Evolutionary conservation across 2,888 invertebrate genomes (phyloP), one percentile per base, ranked within the genome.

Genomic region (Trachelus stipa): DNA sequence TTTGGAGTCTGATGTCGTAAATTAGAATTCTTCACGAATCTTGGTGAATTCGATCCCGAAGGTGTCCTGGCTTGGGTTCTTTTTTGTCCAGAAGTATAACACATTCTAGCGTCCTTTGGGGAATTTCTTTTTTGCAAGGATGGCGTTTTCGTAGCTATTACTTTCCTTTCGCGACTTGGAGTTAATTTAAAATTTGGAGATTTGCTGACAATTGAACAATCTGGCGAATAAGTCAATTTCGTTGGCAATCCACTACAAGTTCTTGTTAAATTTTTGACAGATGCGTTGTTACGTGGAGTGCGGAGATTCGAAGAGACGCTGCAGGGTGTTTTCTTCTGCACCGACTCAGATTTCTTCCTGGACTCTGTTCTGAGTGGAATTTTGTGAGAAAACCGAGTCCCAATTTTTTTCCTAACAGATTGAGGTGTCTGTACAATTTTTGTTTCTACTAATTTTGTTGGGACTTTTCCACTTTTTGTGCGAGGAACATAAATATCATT

Each of bases 151-250:
- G 34, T 74, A 23, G 35, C 74, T 30, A 6, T 34, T 74, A 33
- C 34, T 30, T 69, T 23, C 68, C 68, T 69, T 69, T 31, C 33
- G 12, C 23, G 68, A 35, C 11, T 73, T 71, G 71, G 68, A 12
- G 73, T 56, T 73, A 83, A 68, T 37, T 76, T 76, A 12, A 87
- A 86, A 85, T 90, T 90, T 31, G 90, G 90, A 1, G 90, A 90
- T 76, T 85, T 89, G 40, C 88, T 90, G 71, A 90, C 77, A 34
- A 90, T 88, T 34, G 87, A 86, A n/a, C 81, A 84, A 77, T 87
- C 82, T n/a, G 79, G 75, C 73, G 79, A 71, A 71, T 71, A 71
- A 11, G 31, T 71, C 71, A 71, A 31, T 71, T 31, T 71, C 15
- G 56, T 56, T 56, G 56, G 56, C 56, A 56, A 23, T 23, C 56